Base-by-base conservation (phyloP, 2,888 invertebrate genomes). In the Malthinus seriepunctatus region DNA sequence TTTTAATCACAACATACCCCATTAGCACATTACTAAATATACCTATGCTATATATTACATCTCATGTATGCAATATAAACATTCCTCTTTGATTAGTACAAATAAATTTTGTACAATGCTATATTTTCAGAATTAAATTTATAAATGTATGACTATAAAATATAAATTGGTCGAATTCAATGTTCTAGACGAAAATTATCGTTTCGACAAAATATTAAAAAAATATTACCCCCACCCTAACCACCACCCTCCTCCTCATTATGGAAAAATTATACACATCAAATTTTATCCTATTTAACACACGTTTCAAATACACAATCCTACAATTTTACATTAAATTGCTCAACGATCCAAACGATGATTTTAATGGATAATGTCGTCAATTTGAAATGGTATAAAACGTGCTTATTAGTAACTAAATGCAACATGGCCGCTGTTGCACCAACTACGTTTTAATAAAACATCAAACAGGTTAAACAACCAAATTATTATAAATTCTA, bases 1-100 rank as follows among this genome's bases (percentile, higher is more conserved):
- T 76, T 79, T 78, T 78, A 78, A 78, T 78, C 78, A 76, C 77
- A 73, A 75, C 74, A 76, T 75, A 77, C 71, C 73, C 78, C 76
- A 78, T 78, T 79, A 78, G 74, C 76, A 73, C 77, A 73, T 76
- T 76, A 78, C 76, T 77, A 78, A 78, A 78, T 78, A 75, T 68
- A 67, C 65, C 67, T 75, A 75, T 75, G 69, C 66, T 69, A 75
- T 65, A 64, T 74, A 73, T 74, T 75, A 76, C 76, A 73, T 74
- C 75, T 67, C 65, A 69, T 69, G 71, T 70, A 68, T 54, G 73
- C 72, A 71, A 75, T 74, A 75, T 76, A 75, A 76, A 76, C 76
- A 76, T 75, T 75, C 75, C 76, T 74, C 69, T 74, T 74, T 74
- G 73, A 75, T 73, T 74, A 71, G 48, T 39, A 70, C 75, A 73